A percentile compares a stretch with the other conserved stretches of the same genome.
These are phyloP conservation scores for Mustela erminea DNA, from an alignment of 2,797 vertebrate genomes.

Conservation along the genomic window DNA sequence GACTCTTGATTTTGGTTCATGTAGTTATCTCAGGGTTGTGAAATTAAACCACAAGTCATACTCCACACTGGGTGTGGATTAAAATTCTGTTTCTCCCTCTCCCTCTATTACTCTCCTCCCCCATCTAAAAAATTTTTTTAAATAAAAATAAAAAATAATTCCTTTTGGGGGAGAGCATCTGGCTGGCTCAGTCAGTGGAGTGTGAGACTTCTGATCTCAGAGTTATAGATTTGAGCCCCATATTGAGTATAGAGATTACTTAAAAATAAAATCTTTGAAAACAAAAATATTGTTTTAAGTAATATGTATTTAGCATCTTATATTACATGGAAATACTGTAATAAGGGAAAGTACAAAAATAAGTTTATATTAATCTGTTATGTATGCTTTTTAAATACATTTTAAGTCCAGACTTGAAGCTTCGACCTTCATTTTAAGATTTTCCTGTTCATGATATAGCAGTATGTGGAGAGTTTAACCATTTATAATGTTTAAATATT, in stretches of 20 bases:
- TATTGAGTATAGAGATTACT: not conserved
- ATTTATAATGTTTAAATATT: constrained; percentile 55
- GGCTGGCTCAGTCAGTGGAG: too few species aligned
- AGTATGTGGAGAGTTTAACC: constrained; percentile 1
- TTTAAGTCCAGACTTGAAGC: constrained; percentile 14
- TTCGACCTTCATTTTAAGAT: constrained; percentile 59
- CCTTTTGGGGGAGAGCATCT: too few species aligned
- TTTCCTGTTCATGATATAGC: not conserved
- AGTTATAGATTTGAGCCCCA: not conserved
- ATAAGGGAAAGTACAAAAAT: constrained; percentile 48
- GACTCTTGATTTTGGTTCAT: too few species aligned
- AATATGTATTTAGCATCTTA: not conserved
- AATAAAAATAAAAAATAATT: too few species aligned
- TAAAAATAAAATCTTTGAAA: not conserved
- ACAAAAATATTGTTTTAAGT: not conserved
- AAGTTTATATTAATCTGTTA: constrained; percentile 2
- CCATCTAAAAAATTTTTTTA: too few species aligned
- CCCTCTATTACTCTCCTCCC: too few species aligned
- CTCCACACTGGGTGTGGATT: too few species aligned
- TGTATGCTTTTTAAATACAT: not conserved
- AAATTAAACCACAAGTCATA: too few species aligned
- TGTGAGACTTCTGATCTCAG: too few species aligned
- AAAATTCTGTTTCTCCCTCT: too few species aligned
- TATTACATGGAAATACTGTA: constrained; percentile 30
- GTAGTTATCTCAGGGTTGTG: too few species aligned